A percentile compares a stretch with the other conserved stretches of the same genome.
These are phyloP conservation scores for Lamprotornis superbus DNA, from an alignment of 2,113 vertebrate genomes.

Conservation along the genomic window DNA sequence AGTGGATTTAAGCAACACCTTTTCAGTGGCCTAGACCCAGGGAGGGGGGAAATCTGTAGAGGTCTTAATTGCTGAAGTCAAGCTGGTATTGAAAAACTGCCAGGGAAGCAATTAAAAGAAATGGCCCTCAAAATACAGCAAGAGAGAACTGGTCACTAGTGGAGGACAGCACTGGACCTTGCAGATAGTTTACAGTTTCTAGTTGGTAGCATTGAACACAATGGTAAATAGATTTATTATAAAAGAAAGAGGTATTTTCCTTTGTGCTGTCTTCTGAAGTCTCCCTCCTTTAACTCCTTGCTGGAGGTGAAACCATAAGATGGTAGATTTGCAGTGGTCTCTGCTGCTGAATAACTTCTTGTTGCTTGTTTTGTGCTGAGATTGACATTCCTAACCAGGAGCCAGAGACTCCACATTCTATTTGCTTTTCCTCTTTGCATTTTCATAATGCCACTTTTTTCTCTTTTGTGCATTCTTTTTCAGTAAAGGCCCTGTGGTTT, in stretches of 20 bases:
- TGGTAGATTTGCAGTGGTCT: not conserved
- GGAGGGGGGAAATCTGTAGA: not conserved
- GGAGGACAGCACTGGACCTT: not conserved
- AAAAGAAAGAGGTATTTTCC: not conserved
- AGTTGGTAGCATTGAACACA: not conserved
- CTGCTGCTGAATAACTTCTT: not conserved
- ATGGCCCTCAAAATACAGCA: not conserved
- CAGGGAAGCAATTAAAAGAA: slow-evolving; percentile 10
- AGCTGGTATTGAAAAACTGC: not conserved
- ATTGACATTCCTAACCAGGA: not conserved
- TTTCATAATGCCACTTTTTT: not conserved
- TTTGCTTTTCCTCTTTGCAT: not conserved
- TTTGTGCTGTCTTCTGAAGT: not conserved
- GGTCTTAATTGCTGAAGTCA: slow-evolving; percentile 11
- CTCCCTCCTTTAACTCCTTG: not conserved
- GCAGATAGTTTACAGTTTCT: not conserved
- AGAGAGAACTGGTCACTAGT: not conserved
- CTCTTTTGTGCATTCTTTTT: not conserved
- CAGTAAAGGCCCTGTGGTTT: not conserved
- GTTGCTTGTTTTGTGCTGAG: not conserved
- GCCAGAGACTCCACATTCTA: not conserved
- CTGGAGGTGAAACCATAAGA: not conserved
- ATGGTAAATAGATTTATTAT: not conserved
- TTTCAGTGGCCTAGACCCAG: not conserved
- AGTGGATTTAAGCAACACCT: not conserved